Base-by-base conservation (phyloP, 2,888 invertebrate genomes). In the Troilus luridus region DNA sequence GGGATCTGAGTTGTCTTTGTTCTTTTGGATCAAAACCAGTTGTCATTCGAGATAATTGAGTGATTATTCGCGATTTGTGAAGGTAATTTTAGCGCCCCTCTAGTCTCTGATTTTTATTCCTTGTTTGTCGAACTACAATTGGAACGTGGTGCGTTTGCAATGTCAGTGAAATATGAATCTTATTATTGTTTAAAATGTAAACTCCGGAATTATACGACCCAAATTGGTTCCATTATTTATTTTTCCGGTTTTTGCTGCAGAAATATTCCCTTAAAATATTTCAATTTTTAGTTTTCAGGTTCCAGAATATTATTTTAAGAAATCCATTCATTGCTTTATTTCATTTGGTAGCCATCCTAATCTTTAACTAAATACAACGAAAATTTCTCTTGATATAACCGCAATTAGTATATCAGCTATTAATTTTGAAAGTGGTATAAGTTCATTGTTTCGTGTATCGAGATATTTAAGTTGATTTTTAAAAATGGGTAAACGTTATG, bases 1-100 rank as follows among this genome's bases (percentile, higher is more conserved):
- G 17, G 41, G 14, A 0, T 77, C 7, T 41, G 12, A 8, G 7
- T 27, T 19, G 27, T 24, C 41, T 72, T 72, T 27, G 27, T 77
- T 41, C 41, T 77, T 77, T 77, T 27, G 27, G 72, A 77, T 41
- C 27, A 41, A 41, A 77, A 77, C 72, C 72, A 14, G 72, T 77
- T 77, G 72, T 77, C 72, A 77, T 77, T 77, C 27, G 27, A 24
- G 27, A 27, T 77, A 77, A 77, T 77, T 77, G 72, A 19, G 72
- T 19, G 72, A 77, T 77, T 77, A 77, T 19, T 41, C 8, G 17
- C 14, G 27, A 41, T 41, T 17, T 14, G 72, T 77, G 27, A 10
- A 41, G 72, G 72, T 77, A 77, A 77, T 77, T 41, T 41, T 77
- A 77, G 41, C 41, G 72, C 7, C 10, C 27, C 6, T 6, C 27